phyloP scores from a whole-genome alignment of 2,113 vertebrate genomes.

The Chamaetylas fuelleborni region DNA sequence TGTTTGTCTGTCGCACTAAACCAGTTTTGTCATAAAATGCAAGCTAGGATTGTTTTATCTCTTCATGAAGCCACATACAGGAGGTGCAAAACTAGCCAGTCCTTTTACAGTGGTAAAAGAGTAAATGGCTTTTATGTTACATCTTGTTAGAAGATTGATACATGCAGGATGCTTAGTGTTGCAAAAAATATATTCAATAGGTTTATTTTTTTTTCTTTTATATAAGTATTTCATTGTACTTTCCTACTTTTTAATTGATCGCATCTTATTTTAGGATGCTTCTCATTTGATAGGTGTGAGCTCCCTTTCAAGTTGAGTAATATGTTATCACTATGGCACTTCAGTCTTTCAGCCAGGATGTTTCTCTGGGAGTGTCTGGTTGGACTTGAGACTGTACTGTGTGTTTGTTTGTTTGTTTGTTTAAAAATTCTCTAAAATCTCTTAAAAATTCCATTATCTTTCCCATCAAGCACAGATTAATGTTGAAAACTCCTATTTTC shows the following conservation, averaged over 20 bases:
- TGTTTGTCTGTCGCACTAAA: fast-evolving
- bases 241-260: not conserved
- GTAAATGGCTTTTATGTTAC: not conserved
- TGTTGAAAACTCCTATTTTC: not conserved
- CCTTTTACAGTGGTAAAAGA: not conserved
- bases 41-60: not conserved
- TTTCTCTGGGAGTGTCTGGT: not conserved
- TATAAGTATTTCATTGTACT: not conserved
- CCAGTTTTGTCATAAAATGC: not conserved
- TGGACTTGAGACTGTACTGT: not conserved
- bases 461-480: not conserved
- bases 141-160: not conserved
- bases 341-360: not conserved
- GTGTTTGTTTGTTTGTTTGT: not conserved
- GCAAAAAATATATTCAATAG: not conserved
- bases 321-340: not conserved
- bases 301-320: not conserved
- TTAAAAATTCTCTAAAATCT: not conserved
- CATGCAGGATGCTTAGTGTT: not conserved
- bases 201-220: not conserved
- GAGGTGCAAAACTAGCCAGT: not conserved
- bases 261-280: not conserved
- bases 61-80: not conserved
- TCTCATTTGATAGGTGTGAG: not conserved
- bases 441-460: not conserved